A percentile compares a stretch with the other conserved stretches of the same genome.
These are phyloP conservation scores for Philonicus albiceps DNA, from an alignment of 2,888 invertebrate species.

Conservation along the genomic window DNA sequence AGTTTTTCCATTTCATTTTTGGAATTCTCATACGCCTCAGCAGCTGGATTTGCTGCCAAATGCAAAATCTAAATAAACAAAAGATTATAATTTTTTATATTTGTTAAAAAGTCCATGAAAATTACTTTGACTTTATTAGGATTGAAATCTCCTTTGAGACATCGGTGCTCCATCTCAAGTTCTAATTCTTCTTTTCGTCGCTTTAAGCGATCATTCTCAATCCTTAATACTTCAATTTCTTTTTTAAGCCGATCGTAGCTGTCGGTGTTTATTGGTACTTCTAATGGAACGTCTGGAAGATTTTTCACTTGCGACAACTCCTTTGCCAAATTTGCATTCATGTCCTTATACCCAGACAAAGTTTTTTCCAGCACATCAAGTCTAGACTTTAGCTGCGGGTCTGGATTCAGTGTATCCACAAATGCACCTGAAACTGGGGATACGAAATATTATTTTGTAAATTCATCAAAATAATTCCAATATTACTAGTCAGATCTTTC, in stretches of 20 bases:
- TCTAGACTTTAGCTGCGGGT: constrained; percentile 68
- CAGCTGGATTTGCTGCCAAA: constrained; percentile 76
- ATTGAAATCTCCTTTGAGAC: constrained; percentile 67
- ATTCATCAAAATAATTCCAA: neutral
- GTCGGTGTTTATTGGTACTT: constrained; percentile 55
- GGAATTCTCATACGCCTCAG: constrained; percentile 70
- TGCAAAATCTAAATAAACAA: constrained; percentile 68
- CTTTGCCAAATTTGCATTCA: constrained; percentile 72
- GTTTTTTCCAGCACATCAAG: constrained; percentile 78
- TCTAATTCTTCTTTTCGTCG: constrained; percentile 71
- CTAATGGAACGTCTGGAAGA: constrained; percentile 53
- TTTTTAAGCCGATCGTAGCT: constrained; percentile 69
- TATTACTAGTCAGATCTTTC: constrained; percentile 73
- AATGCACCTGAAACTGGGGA: constrained; percentile 49
- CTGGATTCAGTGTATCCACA: constrained; percentile 56
- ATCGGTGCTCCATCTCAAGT: constrained; percentile 72
- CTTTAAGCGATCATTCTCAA: constrained; percentile 65
- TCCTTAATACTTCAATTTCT: constrained; percentile 66
- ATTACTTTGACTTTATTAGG: constrained; percentile 44
- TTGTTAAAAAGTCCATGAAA: neutral
- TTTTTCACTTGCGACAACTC: constrained; percentile 65
- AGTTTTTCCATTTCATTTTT: constrained; percentile 74
- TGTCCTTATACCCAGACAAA: constrained; percentile 76
- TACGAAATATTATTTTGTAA: neutral
- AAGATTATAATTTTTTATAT: neutral